Conservation (phyloP, 2,888 invertebrate genomes). For the Dasypogon diadema region DNA sequence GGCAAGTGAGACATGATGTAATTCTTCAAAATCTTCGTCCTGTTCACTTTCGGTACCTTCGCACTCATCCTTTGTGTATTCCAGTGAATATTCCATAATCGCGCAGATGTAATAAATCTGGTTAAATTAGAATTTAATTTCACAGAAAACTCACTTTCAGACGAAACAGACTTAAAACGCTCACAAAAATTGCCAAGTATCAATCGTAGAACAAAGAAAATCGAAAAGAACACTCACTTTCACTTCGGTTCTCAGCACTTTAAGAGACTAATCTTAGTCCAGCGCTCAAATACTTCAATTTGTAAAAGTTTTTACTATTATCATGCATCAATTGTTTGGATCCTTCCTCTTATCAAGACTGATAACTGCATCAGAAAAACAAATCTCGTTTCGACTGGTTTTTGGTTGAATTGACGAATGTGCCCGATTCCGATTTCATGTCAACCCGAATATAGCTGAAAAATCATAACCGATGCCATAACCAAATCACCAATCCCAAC, state of each 20-base stretch:
- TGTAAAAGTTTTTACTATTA: background rate
- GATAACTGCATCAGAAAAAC: conserved; percentile 20
- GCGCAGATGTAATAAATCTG: background rate
- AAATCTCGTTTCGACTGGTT: conserved; percentile 24
- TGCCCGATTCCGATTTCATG: too few species aligned
- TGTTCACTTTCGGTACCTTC: background rate
- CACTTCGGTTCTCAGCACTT: too few species aligned
- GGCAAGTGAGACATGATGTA: conserved; percentile 70
- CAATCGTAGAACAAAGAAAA: too few species aligned
- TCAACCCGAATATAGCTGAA: background rate
- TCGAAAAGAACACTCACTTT: too few species aligned
- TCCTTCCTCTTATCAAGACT: conserved; percentile 6
- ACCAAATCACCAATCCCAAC: too few species aligned
- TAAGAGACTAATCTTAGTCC: background rate
- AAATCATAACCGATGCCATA: too few species aligned
- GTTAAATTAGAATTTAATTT: background rate
- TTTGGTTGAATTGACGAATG: background rate
- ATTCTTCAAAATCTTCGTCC: background rate
- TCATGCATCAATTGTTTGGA: background rate
- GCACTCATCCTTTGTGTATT: background rate
- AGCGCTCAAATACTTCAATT: background rate
- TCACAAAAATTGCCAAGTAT: too few species aligned
- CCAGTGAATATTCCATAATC: background rate
- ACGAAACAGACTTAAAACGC: too few species aligned
- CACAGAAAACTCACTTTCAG: background rate